Evolutionary conservation across 2,797 vertebrate species (phyloP).

Genomic region (Sebastes oblongus): DNA sequence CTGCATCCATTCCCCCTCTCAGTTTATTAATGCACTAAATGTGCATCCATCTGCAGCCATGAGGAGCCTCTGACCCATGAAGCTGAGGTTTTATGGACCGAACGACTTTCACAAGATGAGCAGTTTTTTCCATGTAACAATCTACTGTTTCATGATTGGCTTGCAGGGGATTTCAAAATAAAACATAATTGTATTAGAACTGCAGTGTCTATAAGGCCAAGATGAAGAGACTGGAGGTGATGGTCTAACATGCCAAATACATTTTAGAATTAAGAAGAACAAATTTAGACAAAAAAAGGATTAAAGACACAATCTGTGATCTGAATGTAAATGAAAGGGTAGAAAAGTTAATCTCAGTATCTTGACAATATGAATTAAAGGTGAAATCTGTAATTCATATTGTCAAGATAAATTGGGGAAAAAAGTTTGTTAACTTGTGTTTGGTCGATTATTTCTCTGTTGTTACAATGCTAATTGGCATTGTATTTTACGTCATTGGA

Average conservation of each 20-base stretch:
- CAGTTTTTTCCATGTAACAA: neutral
- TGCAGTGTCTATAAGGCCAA: neutral
- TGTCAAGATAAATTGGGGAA: no score
- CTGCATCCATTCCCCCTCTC: neutral
- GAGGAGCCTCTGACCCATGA: conserved; percentile 10
- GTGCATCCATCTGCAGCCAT: conserved; percentile 28
- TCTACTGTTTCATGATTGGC: neutral
- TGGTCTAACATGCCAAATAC: neutral
- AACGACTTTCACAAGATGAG: neutral
- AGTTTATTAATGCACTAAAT: neutral
- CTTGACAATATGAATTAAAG: no score
- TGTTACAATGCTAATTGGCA: fast-evolving
- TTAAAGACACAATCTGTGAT: neutral
- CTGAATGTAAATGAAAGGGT: neutral
- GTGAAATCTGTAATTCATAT: no score
- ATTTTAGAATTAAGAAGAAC: no score
- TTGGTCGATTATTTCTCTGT: no score
- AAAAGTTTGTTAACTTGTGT: no score
- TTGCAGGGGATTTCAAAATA: neutral
- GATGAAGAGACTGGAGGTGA: neutral
- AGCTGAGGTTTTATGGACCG: neutral
- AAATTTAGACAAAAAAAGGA: neutral
- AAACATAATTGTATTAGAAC: neutral
- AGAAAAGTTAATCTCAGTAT: neutral
- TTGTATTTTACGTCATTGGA: no score